These are phyloP conservation scores for Myopa tessellatipennis DNA, from an alignment of 2,888 invertebrate genomes.

Conservation along the genomic window DNA sequence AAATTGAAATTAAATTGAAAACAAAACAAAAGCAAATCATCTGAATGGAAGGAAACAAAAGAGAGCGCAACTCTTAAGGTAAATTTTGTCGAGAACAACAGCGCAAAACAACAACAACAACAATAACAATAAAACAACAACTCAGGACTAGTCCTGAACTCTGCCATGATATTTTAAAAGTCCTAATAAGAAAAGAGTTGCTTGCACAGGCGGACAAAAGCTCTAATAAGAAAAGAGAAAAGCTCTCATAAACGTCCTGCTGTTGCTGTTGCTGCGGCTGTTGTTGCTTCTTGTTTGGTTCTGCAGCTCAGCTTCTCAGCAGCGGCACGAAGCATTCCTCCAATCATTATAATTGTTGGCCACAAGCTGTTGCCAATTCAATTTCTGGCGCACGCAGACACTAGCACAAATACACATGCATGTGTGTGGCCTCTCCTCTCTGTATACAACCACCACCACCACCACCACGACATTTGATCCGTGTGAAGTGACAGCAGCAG, in stretches of 20 bases:
- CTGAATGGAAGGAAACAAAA: background rate
- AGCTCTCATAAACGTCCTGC: no score
- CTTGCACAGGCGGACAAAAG: background rate
- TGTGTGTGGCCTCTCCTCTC: background rate
- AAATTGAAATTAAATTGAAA: background rate
- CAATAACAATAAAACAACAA: no score
- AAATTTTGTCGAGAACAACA: no score
- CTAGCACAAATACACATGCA: background rate
- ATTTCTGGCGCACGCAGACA: slow-evolving; percentile 9
- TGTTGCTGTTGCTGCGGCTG: no score
- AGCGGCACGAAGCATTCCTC: background rate
- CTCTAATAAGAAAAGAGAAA: background rate
- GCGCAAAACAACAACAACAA: no score
- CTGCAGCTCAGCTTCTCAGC: background rate
- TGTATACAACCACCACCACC: no score
- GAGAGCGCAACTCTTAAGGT: background rate
- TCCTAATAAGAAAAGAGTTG: background rate
- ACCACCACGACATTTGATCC: no score
- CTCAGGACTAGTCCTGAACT: no score
- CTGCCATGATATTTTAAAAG: no score
- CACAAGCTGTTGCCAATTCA: slow-evolving; percentile 43
- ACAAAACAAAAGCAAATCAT: no score
- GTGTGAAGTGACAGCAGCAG: no score
- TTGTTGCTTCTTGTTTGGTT: no score
- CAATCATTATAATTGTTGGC: slow-evolving; percentile 42